Conservation (phyloP, 2,888 invertebrate genomes). For the Cephus spinipes region DNA sequence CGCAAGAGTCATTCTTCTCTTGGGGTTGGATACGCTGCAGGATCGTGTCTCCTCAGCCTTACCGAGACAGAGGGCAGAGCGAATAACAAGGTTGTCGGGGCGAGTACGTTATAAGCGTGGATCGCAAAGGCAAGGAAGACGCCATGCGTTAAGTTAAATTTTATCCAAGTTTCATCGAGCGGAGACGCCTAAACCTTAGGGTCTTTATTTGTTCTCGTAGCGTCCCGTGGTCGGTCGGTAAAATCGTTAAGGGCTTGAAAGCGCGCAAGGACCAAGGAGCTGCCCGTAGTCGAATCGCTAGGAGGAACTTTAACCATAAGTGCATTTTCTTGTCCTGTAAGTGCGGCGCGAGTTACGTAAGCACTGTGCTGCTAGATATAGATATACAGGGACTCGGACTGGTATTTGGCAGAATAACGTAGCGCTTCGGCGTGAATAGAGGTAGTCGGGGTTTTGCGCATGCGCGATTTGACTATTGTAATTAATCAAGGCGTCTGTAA, state of each 20-base stretch:
- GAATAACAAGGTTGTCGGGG: slow-evolving; percentile 49
- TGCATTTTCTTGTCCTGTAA: neutral
- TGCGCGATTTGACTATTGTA: neutral
- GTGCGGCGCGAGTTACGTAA: neutral
- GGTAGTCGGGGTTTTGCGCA: neutral
- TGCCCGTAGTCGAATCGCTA: neutral
- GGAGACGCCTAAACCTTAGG: slow-evolving; percentile 17
- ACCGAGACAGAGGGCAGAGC: neutral
- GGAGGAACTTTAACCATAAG: neutral
- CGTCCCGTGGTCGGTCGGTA: slow-evolving; percentile 19
- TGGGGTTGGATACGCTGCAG: neutral
- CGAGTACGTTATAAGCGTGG: slow-evolving; percentile 21
- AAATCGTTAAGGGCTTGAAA: neutral
- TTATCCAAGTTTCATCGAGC: slow-evolving; percentile 61
- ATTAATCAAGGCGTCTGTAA: neutral
- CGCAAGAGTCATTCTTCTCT: neutral
- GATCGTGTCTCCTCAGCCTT: neutral
- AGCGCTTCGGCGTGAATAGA: neutral
- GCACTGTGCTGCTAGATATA: neutral
- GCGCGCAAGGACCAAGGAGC: neutral
- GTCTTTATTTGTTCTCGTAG: slow-evolving; percentile 37
- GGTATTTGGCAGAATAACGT: neutral
- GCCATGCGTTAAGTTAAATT: slow-evolving; percentile 57
- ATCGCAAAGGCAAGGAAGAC: slow-evolving; percentile 34
- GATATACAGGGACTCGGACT: neutral